phyloP scores from a whole-genome alignment of 2,113 vertebrate genomes.

The Nansenia antarctica region DNA sequence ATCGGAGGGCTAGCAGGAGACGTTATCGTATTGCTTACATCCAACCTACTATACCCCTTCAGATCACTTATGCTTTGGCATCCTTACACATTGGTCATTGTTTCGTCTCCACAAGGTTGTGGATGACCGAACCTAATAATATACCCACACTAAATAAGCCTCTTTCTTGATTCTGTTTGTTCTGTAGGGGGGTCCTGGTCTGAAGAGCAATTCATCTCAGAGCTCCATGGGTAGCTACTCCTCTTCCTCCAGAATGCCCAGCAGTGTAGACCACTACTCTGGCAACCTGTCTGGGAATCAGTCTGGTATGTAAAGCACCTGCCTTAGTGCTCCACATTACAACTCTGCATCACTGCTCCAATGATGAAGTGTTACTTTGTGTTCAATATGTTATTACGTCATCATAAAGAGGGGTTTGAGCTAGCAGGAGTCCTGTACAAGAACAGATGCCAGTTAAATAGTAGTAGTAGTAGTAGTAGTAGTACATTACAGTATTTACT shows the following conservation, averaged over 20 bases:
- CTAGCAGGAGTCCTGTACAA: no score
- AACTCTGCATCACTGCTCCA: no score
- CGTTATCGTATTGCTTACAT: no score
- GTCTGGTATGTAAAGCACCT: slow-evolving; percentile 35
- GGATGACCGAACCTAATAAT: neutral
- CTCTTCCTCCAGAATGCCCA: slow-evolving; percentile 43
- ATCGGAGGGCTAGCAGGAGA: neutral
- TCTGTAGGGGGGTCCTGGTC: slow-evolving; percentile 49
- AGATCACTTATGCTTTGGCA: neutral
- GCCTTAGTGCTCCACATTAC: neutral
- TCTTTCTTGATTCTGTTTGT: neutral
- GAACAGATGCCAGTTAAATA: neutral
- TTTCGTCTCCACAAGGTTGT: neutral
- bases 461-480: no score
- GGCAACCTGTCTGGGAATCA: slow-evolving; percentile 43
- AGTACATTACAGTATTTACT: no score
- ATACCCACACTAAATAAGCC: neutral
- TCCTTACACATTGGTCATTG: neutral
- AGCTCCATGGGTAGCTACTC: slow-evolving; percentile 55
- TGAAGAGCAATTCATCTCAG: slow-evolving; percentile 36
- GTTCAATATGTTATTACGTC: no score
- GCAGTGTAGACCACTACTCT: slow-evolving; percentile 51
- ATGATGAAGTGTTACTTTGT: no score
- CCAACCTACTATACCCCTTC: no score
- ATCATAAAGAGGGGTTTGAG: no score